A percentile compares a stretch with the other conserved stretches of the same genome.
Conservation (phyloP, 2,113 vertebrate species). For the Falcunculus frontatus region DNA sequence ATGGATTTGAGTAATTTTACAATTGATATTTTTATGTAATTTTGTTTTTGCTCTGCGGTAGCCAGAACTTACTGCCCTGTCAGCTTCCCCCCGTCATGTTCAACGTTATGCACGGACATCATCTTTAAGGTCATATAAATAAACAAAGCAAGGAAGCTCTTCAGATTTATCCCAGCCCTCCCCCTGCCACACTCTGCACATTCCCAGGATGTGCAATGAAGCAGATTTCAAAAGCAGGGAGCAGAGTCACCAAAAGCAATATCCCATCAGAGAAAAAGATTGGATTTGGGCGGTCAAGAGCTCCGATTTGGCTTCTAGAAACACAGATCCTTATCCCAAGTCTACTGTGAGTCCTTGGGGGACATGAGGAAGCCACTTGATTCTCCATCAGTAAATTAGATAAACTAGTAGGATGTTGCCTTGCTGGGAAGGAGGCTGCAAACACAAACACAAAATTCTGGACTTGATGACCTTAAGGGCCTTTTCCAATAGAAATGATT, state of each 20-base stretch:
- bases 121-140: conserved; percentile 47
- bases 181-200: rapidly evolving
- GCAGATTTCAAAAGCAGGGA: background rate
- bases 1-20: conserved; percentile 64
- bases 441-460: background rate
- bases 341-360: background rate
- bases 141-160: conserved; percentile 18
- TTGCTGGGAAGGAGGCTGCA: background rate
- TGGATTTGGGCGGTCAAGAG: background rate
- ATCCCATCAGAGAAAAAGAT: background rate
- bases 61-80: conserved; percentile 27
- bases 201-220: background rate
- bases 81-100: conserved; percentile 31
- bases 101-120: background rate
- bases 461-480: background rate
- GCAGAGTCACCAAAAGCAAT: background rate
- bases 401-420: background rate
- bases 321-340: background rate
- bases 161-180: background rate
- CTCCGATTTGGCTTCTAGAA: background rate
- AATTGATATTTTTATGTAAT: conserved; percentile 58
- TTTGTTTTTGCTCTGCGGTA: conserved; percentile 31
- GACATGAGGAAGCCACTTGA: background rate
- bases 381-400: background rate
- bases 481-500: background rate